A percentile compares a stretch with the other conserved stretches of the same genome.
Evolutionary conservation across 2,888 invertebrate species (phyloP).

Genomic region (Podabrus alpinus): DNA sequence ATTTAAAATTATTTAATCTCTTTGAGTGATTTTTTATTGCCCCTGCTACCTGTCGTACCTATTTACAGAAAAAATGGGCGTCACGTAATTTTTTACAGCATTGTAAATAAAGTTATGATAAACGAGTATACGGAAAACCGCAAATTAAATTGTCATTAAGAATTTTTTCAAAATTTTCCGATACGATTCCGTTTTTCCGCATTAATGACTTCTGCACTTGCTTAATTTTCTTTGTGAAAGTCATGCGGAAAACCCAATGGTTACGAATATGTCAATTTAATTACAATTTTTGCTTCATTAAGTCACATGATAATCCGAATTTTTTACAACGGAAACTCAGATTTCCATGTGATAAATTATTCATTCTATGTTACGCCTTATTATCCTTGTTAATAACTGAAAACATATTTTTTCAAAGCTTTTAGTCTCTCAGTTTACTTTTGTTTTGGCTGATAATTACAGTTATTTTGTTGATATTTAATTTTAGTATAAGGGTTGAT

Average conservation of each 20-base stretch:
- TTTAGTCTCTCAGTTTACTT: neutral
- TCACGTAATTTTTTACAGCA: neutral
- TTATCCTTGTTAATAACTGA: neutral
- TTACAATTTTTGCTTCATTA: neutral
- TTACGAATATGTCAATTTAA: neutral
- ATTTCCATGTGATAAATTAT: neutral
- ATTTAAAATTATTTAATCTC: neutral
- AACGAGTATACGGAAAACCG: neutral
- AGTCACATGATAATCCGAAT: neutral
- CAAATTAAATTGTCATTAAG: neutral
- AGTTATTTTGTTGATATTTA: neutral
- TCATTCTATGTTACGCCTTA: neutral
- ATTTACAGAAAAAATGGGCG: neutral
- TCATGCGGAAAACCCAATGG: neutral
- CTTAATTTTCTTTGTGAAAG: neutral
- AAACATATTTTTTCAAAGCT: neutral
- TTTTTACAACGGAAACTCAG: neutral
- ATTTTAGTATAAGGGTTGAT: neutral
- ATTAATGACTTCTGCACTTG: neutral
- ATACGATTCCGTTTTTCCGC: neutral
- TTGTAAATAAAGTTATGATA: neutral
- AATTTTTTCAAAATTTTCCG: neutral
- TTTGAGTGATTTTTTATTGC: neutral
- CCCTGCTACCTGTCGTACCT: neutral
- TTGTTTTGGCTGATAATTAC: neutral